phyloP scores from a whole-genome alignment of 2,888 invertebrate genomes.

The Tanypteryx hageni region DNA sequence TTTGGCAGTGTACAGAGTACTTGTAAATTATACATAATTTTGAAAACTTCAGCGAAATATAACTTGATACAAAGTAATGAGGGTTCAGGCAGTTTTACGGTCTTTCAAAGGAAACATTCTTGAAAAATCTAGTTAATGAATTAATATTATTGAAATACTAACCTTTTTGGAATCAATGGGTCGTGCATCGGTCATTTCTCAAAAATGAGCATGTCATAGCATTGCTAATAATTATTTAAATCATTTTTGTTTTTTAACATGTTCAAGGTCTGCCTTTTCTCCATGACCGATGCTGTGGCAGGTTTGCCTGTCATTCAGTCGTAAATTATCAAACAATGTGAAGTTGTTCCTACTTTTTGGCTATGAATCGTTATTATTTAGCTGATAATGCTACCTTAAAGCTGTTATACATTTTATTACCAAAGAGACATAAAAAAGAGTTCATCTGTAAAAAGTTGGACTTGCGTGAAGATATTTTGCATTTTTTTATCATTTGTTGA shows the following conservation, averaged over 20 bases:
- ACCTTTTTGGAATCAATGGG: conserved; percentile 25
- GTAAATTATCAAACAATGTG: neutral
- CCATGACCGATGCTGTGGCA: neutral
- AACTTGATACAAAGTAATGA: neutral
- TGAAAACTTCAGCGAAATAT: neutral
- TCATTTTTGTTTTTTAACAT: neutral
- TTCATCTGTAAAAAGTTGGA: neutral
- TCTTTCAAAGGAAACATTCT: neutral
- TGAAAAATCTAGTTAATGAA: neutral
- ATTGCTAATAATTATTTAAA: neutral
- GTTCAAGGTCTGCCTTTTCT: conserved; percentile 2
- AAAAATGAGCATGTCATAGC: neutral
- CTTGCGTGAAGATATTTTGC: neutral
- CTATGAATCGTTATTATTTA: conserved; percentile 13
- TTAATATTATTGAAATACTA: conserved; percentile 14
- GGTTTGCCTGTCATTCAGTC: neutral
- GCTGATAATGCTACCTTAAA: neutral
- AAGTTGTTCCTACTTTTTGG: neutral
- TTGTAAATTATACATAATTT: neutral
- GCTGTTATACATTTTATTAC: neutral
- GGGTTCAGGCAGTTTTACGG: neutral
- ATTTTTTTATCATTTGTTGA: conserved; percentile 20
- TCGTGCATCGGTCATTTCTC: conserved; percentile 27
- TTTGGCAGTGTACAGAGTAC: neutral
- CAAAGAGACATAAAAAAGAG: neutral